These are phyloP conservation scores for Abscondita cerata DNA, from an alignment of 2,888 invertebrate genomes.

Conservation along the genomic window DNA sequence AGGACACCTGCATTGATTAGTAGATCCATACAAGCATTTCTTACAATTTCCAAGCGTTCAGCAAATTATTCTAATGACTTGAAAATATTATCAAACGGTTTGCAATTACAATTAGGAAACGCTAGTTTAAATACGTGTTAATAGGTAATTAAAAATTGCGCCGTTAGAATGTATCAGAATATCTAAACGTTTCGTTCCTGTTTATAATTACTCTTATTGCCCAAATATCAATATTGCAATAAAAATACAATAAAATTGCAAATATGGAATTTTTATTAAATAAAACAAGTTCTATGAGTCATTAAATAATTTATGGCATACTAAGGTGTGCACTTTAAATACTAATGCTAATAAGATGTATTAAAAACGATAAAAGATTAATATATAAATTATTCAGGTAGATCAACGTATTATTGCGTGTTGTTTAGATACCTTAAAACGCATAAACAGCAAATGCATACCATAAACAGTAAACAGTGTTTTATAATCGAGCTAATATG, in stretches of 20 bases:
- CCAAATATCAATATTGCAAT: not conserved
- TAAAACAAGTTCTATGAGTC: constrained; percentile 2
- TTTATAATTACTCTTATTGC: too few species aligned
- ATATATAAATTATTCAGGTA: too few species aligned
- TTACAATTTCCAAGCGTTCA: not conserved
- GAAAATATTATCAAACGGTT: not conserved
- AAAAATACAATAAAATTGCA: constrained; percentile 4
- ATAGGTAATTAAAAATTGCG: too few species aligned
- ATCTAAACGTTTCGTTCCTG: too few species aligned
- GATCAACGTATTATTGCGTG: too few species aligned
- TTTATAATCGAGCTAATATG: too few species aligned
- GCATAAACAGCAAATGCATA: too few species aligned
- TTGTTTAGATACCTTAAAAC: too few species aligned
- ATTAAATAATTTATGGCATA: constrained; percentile 1
- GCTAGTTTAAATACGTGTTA: too few species aligned
- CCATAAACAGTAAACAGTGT: too few species aligned
- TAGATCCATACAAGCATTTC: not conserved
- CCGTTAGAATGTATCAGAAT: too few species aligned
- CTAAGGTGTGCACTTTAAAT: constrained; percentile 5
- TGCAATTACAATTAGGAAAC: not conserved
- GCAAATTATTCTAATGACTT: not conserved
- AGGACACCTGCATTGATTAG: not conserved
- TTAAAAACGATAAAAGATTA: too few species aligned
- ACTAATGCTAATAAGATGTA: not conserved
- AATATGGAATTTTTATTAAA: constrained; percentile 11